Conservation (phyloP, 2,113 vertebrate species). For the Rhagologus leucostigma region DNA sequence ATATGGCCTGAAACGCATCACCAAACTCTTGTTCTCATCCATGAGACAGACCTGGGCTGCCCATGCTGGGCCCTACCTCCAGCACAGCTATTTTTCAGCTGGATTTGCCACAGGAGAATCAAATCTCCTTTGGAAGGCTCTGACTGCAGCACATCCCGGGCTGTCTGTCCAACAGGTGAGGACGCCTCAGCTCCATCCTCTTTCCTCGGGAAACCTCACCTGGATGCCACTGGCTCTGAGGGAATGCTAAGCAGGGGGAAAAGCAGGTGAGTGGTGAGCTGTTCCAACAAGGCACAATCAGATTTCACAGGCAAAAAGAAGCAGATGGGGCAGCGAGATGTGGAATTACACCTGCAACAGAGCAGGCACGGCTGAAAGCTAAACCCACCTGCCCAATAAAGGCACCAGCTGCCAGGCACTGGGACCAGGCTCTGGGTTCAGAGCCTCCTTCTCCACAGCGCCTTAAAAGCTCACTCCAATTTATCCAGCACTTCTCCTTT, state of each 20-base stretch:
- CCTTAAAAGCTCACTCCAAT: background rate
- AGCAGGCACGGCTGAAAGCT: background rate
- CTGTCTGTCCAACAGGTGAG: background rate
- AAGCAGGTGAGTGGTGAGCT: background rate
- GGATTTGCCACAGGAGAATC: background rate
- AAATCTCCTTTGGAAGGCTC: background rate
- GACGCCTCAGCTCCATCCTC: background rate
- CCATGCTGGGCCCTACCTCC: background rate
- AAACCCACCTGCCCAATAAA: background rate
- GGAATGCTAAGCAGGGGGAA: fast-evolving
- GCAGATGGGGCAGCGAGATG: background rate
- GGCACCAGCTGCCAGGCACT: background rate
- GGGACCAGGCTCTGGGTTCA: background rate
- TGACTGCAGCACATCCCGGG: background rate
- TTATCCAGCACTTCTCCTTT: background rate
- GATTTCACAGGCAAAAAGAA: background rate
- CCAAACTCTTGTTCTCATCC: background rate
- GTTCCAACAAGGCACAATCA: fast-evolving
- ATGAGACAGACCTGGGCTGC: background rate
- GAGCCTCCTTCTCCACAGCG: background rate
- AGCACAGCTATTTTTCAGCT: background rate
- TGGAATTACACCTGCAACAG: background rate
- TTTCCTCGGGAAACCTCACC: background rate
- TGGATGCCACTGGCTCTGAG: background rate
- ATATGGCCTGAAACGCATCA: background rate